Evolutionary conservation across 30 jellyfish, hydroid and myxozoan genomes (phyloP).

Genomic region (Clytia hemisphaerica): DNA sequence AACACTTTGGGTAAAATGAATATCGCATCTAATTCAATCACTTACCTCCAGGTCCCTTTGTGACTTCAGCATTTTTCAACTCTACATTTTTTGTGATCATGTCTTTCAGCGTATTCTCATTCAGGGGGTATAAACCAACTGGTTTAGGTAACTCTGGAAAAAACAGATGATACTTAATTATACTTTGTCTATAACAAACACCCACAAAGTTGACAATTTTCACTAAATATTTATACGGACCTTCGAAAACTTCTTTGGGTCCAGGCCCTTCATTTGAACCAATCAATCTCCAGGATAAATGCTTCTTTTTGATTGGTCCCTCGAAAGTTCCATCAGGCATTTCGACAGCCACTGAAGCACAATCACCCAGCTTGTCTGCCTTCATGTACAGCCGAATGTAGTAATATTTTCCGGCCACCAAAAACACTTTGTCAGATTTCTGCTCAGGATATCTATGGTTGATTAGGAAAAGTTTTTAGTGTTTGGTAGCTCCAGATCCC

Average conservation of each 20-base stretch:
- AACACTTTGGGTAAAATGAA: not conserved
- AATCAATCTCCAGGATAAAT: constrained; percentile 82
- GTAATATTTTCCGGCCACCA: constrained; percentile 78
- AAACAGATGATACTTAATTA: not conserved
- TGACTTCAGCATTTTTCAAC: constrained; percentile 77
- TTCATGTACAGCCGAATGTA: constrained; percentile 82
- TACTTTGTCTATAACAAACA: too few species aligned
- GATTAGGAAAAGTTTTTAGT: not conserved
- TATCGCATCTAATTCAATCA: not conserved
- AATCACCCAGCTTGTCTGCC: constrained; percentile 94
- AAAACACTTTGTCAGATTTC: constrained; percentile 71
- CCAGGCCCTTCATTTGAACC: constrained; percentile 95
- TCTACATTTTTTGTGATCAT: constrained; percentile 59
- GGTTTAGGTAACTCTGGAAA: constrained; percentile 86
- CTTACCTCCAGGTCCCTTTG: constrained; percentile 95
- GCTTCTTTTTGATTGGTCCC: constrained; percentile 94
- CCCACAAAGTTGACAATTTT: not conserved
- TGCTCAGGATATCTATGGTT: constrained; percentile 71
- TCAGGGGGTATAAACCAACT: constrained; percentile 72
- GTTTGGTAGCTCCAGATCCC: too few species aligned
- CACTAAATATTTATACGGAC: constrained; percentile 12
- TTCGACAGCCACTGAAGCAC: constrained; percentile 97
- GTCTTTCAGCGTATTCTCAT: constrained; percentile 78
- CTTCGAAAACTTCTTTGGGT: constrained; percentile 83
- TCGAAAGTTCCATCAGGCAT: constrained; percentile 95